Percentiles rank a stretch among this genome's conserved stretches.
Conservation (phyloP, 2,888 invertebrate species). For the Chrysolina haemoptera region DNA sequence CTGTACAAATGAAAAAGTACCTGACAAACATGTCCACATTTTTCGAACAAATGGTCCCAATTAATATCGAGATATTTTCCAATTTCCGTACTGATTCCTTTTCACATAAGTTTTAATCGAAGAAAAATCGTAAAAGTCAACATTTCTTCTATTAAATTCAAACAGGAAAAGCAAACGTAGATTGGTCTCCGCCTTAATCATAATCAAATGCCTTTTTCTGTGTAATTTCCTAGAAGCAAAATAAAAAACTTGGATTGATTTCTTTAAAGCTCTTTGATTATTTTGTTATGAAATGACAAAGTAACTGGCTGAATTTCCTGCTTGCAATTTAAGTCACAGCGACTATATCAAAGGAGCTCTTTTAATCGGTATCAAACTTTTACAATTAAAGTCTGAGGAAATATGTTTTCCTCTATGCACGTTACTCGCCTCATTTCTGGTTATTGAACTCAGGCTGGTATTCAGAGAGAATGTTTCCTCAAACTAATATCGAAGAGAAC, state of each 20-base stretch:
- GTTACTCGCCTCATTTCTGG: neutral
- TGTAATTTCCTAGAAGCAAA: neutral
- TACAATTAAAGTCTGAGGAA: slow-evolving; percentile 16
- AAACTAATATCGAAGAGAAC: neutral
- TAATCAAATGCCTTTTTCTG: neutral
- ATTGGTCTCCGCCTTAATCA: neutral
- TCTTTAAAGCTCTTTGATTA: neutral
- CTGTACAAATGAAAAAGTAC: too few species aligned
- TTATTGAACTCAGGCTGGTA: neutral
- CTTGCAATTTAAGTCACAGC: slow-evolving; percentile 11
- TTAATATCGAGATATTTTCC: too few species aligned
- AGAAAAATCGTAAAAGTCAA: neutral
- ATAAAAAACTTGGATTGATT: slow-evolving; percentile 6
- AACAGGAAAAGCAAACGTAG: neutral
- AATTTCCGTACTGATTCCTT: too few species aligned
- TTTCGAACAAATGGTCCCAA: too few species aligned
- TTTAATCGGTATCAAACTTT: slow-evolving; percentile 20
- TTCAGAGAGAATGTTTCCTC: too few species aligned
- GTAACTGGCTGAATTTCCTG: slow-evolving; percentile 14
- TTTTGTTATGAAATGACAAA: slow-evolving; percentile 8
- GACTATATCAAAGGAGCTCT: slow-evolving; percentile 7
- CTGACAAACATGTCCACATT: too few species aligned
- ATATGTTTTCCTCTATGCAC: neutral
- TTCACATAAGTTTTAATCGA: too few species aligned
- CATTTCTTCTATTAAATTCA: neutral